Base-by-base conservation (phyloP, 1,140 invertebrate genomes). In the Lethrus apterus region DNA sequence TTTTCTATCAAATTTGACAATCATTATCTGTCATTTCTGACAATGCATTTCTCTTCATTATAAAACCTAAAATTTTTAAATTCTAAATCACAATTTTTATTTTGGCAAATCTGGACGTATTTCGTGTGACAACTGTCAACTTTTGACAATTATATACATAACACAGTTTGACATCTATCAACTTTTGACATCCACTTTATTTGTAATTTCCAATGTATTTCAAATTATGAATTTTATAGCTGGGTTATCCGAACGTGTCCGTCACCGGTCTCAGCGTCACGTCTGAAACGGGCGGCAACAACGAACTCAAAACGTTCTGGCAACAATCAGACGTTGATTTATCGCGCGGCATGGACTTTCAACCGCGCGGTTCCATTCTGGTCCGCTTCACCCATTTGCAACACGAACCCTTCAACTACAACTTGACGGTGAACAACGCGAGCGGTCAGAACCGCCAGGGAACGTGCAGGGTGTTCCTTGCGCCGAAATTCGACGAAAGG, bases 401-500 rank as follows among this genome's bases (percentile, higher is more conserved):
- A 59, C 85, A 89, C 45, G 57, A 73, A 4, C 75, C 77, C 10
- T 90, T 83, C 66, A 70, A 63, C 1, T 84, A 66, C 62, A 81
- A 71, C 1, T 77, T 85, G 50, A 64, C 67, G 4, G 76, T 79
- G 13, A 87, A 86, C 61, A 75, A 71, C 15, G 21, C 44, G n/a
- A 52, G 47, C 26, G 69, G 68, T 0, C 75, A 70, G 0, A 55
- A 65, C 55, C 65, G n/a, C 55, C 69, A 42, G 74, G 84, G 82
- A 29, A 88, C 83, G 0, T 77, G 82, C 3, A 74, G 86, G n/a
- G 81, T 89, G 51, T 90, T 85, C 70, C 64, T 88, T 44, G 83
- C 77, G 0, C 84, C 86, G 0, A 79, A 74, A 43, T 57, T 67
- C 10, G 83, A 88, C 52, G 85, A 88, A 57, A 67, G 75, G 13